Evolutionary conservation across 2,797 vertebrate genomes (phyloP), one percentile per base, ranked within the genome.

Genomic region (Gallinago solitaria): DNA sequence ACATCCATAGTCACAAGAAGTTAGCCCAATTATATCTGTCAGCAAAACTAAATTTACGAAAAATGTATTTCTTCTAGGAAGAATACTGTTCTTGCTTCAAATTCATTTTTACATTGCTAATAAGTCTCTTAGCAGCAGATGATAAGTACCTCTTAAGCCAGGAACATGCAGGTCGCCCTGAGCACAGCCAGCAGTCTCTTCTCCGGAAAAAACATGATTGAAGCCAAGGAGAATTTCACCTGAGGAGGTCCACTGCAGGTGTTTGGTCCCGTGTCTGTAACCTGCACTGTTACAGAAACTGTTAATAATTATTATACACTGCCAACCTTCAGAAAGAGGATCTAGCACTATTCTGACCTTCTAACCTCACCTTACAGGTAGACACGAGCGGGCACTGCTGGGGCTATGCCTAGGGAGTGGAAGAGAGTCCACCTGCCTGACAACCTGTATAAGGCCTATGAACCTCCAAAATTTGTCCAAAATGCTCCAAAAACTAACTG

Each of bases 71-170:
- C 69, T 91, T 69, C 73, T 48, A 20, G 83, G 59, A 94, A 93
- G 63, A 91, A 81, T 27, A 30, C 41, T 90, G 64, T 17, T 33
- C 88, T 76, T 30, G 65, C 87, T 59, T 47, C 67, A 32, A 20
- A 50, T 77, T 94, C 77, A 8, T 79, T 93, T 95, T 90, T 93
- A 80, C 85, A 91, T 94, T 94, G 95, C 93, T 96, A 96, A 95
- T 88, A 80, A 94, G 84, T 92, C 86, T 96, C 94, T 94, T 47
- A 77, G 85, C 83, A 71, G 86, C 54, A 32, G 87, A 94, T 90
- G 35, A 41, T 43, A 96, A 90, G 93, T 54, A 86, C 48, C 90
- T 95, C 90, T 95, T 47, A 47, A 91, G 67, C 45, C 88, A 39
- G 90, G 87, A 91, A 76, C 85, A 21, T 14, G 73, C 7, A 13